These are phyloP conservation scores for Vultur gryphus DNA, from an alignment of 2,797 vertebrate genomes.

Conservation along the genomic window DNA sequence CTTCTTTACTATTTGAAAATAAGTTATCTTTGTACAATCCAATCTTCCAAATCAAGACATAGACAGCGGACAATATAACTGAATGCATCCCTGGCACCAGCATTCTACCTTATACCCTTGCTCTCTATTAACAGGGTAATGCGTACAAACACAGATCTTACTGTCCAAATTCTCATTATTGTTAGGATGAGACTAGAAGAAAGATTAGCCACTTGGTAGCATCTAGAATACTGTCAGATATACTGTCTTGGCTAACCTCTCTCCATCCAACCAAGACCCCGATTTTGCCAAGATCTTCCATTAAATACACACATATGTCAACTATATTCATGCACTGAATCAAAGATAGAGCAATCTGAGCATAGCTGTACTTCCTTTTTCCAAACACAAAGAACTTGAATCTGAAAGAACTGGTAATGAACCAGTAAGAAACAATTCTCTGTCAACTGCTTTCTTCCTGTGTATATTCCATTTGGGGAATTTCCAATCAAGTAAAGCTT, in stretches of 20 bases:
- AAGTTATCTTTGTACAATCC: not conserved
- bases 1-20: not conserved
- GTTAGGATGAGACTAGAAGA: not conserved
- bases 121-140: not conserved
- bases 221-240: not conserved
- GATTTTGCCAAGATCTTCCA: not conserved
- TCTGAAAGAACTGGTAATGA: not conserved
- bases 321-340: not conserved
- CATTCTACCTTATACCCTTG: not conserved
- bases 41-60: not conserved
- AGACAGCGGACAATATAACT: not conserved
- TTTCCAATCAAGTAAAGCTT: not conserved
- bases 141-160: not conserved
- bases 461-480: not conserved
- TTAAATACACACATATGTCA: not conserved
- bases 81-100: not conserved
- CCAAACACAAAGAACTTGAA: not conserved
- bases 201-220: not conserved
- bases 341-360: not conserved
- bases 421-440: not conserved
- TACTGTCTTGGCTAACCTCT: not conserved
- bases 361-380: not conserved
- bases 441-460: not conserved
- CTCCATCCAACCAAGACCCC: not conserved
- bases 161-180: not conserved